Conservation (phyloP, 2,888 invertebrate species). For the Holacanthella duospinosa region DNA sequence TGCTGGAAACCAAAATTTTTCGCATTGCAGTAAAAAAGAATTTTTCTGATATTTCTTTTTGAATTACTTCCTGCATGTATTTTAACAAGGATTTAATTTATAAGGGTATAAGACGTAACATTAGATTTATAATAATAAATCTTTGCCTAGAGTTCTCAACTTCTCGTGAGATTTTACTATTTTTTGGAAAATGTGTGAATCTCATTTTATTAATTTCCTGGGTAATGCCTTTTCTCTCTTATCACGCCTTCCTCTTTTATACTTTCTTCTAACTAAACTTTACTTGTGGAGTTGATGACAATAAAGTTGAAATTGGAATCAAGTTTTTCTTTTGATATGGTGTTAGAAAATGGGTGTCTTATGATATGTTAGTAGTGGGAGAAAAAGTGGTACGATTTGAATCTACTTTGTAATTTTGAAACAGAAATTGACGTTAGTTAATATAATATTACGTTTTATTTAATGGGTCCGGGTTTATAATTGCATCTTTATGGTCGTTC, state of each 20-base stretch:
- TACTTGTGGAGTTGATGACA: background rate
- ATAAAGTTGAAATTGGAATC: too few species aligned
- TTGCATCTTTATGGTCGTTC: constrained; percentile 29
- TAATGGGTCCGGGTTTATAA: constrained; percentile 23
- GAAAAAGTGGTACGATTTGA: background rate
- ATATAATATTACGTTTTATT: constrained; percentile 14
- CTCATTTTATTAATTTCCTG: constrained; percentile 20
- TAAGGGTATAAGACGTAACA: too few species aligned
- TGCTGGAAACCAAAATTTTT: too few species aligned
- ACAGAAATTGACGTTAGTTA: background rate
- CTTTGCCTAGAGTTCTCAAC: too few species aligned
- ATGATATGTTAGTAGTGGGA: background rate
- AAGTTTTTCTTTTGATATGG: too few species aligned
- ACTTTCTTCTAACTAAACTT: background rate
- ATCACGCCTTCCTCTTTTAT: constrained; percentile 3
- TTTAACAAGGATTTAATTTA: too few species aligned
- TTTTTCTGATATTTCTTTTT: too few species aligned
- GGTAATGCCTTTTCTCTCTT: constrained; percentile 5
- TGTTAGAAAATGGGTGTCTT: background rate
- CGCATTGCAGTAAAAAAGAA: too few species aligned
- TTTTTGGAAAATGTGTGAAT: constrained; percentile 15
- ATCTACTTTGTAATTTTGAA: too few species aligned
- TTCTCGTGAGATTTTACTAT: too few species aligned
- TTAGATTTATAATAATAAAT: too few species aligned
- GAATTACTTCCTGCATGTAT: too few species aligned